Conservation (phyloP, 2,113 vertebrate genomes). For the Urocitellus parryii region DNA sequence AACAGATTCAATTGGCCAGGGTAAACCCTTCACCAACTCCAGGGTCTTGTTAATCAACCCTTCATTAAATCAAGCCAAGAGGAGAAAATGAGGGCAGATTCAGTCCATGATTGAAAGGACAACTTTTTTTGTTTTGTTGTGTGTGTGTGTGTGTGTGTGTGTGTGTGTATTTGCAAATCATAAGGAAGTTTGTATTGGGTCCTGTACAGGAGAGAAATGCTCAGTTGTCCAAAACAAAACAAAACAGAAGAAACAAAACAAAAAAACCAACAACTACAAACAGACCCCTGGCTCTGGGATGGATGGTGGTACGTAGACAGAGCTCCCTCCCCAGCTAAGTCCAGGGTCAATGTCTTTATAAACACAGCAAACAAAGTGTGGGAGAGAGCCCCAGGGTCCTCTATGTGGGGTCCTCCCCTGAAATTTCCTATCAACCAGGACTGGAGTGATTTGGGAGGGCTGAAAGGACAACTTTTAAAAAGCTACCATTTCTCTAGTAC, state of each 20-base stretch:
- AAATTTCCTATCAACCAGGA: constrained; percentile 70
- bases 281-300: constrained; percentile 67
- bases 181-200: constrained; percentile 74
- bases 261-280: constrained; percentile 74
- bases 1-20: background rate
- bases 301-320: background rate
- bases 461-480: background rate
- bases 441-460: background rate
- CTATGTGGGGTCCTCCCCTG: background rate
- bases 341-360: constrained; percentile 32
- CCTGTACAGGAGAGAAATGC: constrained; percentile 78
- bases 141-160: too few species aligned
- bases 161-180: constrained; percentile 35
- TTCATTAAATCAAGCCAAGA: background rate
- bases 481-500: background rate
- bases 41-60: background rate
- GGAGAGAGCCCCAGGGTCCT: background rate
- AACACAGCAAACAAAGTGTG: background rate
- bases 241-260: background rate
- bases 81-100: constrained; percentile 1
- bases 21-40: background rate
- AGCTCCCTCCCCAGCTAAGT: background rate
- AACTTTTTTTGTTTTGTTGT: too few species aligned
- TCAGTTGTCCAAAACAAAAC: constrained; percentile 53
- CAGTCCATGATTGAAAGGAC: background rate